phyloP scores from a whole-genome alignment of 2,888 invertebrate species.

The Craniophora ligustri region DNA sequence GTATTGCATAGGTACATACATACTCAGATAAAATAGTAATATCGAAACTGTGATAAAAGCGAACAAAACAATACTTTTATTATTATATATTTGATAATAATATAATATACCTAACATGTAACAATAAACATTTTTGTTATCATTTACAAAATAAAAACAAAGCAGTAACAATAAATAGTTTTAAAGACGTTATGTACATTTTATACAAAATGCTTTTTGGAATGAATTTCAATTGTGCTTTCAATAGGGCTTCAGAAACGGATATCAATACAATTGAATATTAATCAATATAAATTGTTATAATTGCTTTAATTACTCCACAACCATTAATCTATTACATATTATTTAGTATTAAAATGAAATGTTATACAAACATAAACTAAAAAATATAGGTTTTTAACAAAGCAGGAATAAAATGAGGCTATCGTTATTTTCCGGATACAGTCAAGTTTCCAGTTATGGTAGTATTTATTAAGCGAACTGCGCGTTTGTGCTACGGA shows the following conservation, averaged over 20 bases:
- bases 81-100: too few species aligned
- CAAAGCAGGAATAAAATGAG: not conserved
- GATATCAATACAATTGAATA: too few species aligned
- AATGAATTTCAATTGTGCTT: constrained; percentile 18
- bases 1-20: too few species aligned
- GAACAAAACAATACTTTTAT: constrained; percentile 24
- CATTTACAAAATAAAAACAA: constrained; percentile 35
- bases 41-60: constrained; percentile 44
- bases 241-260: not conserved
- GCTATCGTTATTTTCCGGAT: constrained; percentile 14
- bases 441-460: constrained; percentile 7
- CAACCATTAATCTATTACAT: too few species aligned
- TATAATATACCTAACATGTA: not conserved
- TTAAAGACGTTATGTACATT: constrained; percentile 48
- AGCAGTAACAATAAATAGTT: constrained; percentile 45
- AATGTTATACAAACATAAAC: not conserved
- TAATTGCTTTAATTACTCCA: too few species aligned
- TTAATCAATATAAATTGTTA: too few species aligned
- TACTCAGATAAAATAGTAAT: constrained; percentile 12
- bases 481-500: constrained; percentile 11
- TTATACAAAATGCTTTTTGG: constrained; percentile 32
- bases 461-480: constrained; percentile 6
- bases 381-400: not conserved
- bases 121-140: constrained; percentile 17
- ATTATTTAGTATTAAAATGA: too few species aligned